Evolutionary conservation across 2,113 vertebrate genomes (phyloP), one percentile per base, ranked within the genome.

Genomic region (Engraulis encrasicolus): DNA sequence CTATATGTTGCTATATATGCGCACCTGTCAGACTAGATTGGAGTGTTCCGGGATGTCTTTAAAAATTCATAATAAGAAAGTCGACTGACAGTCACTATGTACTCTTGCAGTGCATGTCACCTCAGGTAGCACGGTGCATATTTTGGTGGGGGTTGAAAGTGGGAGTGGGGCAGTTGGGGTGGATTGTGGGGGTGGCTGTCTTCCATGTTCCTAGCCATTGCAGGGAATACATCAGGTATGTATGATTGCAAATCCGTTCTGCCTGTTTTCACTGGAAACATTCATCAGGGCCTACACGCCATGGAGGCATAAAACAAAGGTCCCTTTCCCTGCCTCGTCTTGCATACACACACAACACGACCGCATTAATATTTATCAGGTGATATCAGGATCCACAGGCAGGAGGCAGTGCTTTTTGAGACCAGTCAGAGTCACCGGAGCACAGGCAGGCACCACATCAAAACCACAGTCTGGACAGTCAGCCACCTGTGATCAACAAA

Each of bases 361-460:
- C 34, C 17, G 58, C 78, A 82, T 81, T 82, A 86, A 83, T 83
- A 86, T 86, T 83, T 49, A 81, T 86, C 7, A 48, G 78, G 27
- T 48, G 74, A 80, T 71, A 61, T 48, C 81, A 54, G 50, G 45
- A 50, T 81, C 36, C 82, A 81, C 50, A 36, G 27, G 58, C n/a
- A 66, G n/a, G 23, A 27, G 58, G 58, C 58, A 12, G 23, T 66
- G 58, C 58, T 66, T 11, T 66, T 6, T 66, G 58, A 31, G 58
- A 27, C 58, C 23, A 31, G 58, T 27, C 31, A 27, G 23, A n/a
- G n/a, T 2, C 58, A 27, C 23, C 14, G 58, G 1, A 27, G 58
- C 23, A 14, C 23, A 31, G 23, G 23, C 58, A 31, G n/a, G n/a
- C 6, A 31, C 9, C 58, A 61, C 54, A 61, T 23, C 54, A 61